These are phyloP conservation scores for Coregonus clupeaformis DNA, from an alignment of 2,113 vertebrate species.

Conservation along the genomic window DNA sequence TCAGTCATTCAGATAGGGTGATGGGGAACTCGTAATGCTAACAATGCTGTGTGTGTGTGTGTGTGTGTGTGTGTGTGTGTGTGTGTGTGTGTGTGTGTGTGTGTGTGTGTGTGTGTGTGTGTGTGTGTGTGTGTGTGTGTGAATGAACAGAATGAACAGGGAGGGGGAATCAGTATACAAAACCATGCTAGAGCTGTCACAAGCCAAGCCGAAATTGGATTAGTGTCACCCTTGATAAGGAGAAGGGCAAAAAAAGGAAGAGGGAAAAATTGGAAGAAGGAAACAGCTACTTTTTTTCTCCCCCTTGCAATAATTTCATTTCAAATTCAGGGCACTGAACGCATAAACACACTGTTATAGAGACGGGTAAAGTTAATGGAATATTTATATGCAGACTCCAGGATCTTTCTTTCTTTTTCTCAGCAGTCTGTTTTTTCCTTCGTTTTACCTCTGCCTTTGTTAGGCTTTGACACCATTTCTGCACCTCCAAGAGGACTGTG, in stretches of 20 bases:
- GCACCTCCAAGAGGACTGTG: slow-evolving; percentile 42
- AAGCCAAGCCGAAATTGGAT: slow-evolving; percentile 72
- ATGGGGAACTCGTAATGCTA: too few relatives aligned
- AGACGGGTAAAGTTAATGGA: slow-evolving; percentile 73
- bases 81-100: slow-evolving; percentile 29
- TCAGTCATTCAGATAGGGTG: too few relatives aligned
- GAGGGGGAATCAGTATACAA: slow-evolving; percentile 57
- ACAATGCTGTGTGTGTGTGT: background rate
- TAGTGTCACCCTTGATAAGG: slow-evolving; percentile 76
- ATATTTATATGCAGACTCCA: slow-evolving; percentile 74
- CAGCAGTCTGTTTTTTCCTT: slow-evolving; percentile 29
- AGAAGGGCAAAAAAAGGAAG: slow-evolving; percentile 62
- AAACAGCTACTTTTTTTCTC: slow-evolving; percentile 61
- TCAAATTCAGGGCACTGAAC: slow-evolving; percentile 70
- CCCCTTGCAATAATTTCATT: slow-evolving; percentile 73
- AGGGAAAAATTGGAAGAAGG: slow-evolving; percentile 74
- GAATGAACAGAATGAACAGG: slow-evolving; percentile 8
- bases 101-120: slow-evolving; percentile 30
- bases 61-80: background rate
- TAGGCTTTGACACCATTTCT: slow-evolving; percentile 60
- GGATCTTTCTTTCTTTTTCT: slow-evolving; percentile 46
- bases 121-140: slow-evolving; percentile 24
- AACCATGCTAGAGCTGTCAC: slow-evolving; percentile 68
- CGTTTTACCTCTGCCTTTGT: slow-evolving; percentile 61
- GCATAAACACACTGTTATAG: slow-evolving; percentile 64